Percentiles rank a stretch among this genome's conserved stretches.
Conservation (phyloP, 2,113 vertebrate genomes). For the Aspidoscelis tigris region DNA sequence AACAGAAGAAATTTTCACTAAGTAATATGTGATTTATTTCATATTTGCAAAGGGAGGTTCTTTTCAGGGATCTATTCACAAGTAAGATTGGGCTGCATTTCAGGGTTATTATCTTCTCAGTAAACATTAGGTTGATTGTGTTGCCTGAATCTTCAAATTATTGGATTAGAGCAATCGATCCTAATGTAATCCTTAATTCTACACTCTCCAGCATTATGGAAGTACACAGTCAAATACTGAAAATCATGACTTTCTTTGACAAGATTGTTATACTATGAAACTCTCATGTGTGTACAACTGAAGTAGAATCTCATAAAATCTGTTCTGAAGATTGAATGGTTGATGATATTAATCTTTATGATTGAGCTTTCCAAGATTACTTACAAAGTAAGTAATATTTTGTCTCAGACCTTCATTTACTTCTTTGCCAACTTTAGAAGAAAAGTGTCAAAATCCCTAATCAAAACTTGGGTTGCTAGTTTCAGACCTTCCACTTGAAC, state of each 20-base stretch:
- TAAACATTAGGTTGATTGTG: neutral
- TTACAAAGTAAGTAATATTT: constrained; percentile 59
- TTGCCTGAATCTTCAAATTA: neutral
- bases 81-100: neutral
- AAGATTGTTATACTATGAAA: neutral
- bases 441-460: constrained; percentile 52
- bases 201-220: constrained; percentile 8
- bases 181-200: neutral
- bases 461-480: constrained; percentile 52
- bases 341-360: constrained; percentile 52
- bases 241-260: constrained; percentile 16
- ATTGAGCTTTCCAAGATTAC: constrained; percentile 52
- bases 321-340: constrained; percentile 50
- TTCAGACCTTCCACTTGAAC: neutral
- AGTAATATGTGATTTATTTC: neutral
- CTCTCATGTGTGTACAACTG: constrained; percentile 22
- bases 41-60: neutral
- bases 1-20: neutral
- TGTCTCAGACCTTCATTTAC: constrained; percentile 50
- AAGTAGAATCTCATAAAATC: constrained; percentile 46
- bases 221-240: constrained; percentile 31
- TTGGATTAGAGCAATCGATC: constrained; percentile 16
- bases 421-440: constrained; percentile 49
- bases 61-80: neutral
- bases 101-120: neutral